A percentile compares a stretch with the other conserved stretches of the same genome.
These are phyloP conservation scores for Phoxinus dragarum DNA, from an alignment of 2,797 vertebrate genomes.

Conservation along the genomic window DNA sequence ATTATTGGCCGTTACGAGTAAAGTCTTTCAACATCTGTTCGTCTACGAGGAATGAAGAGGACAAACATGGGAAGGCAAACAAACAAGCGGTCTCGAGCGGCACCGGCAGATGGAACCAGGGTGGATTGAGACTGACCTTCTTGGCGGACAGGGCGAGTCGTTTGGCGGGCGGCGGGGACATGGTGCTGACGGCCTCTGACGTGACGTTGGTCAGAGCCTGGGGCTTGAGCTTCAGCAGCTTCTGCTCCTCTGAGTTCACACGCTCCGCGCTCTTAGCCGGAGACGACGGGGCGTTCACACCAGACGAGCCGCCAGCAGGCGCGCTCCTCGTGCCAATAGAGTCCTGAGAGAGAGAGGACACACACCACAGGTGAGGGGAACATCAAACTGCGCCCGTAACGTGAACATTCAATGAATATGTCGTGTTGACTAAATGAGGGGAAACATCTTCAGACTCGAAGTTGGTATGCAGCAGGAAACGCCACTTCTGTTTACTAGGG, in stretches of 20 bases:
- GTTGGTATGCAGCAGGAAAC: neutral
- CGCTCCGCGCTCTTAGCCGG: conserved; percentile 75
- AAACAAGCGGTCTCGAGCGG: neutral
- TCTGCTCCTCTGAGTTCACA: conserved; percentile 69
- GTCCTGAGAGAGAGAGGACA: conserved; percentile 62
- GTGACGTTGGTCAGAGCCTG: conserved; percentile 72
- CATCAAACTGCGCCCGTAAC: neutral
- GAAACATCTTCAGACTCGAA: neutral
- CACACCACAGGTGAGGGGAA: neutral
- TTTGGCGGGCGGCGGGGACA: conserved; percentile 88
- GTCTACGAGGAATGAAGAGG: conserved; percentile 6
- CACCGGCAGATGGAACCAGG: neutral
- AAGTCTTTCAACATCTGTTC: neutral
- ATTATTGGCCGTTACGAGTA: neutral
- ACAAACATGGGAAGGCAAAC: conserved; percentile 30
- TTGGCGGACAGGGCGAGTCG: conserved; percentile 88
- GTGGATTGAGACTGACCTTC: conserved; percentile 83
- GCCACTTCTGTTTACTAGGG: neutral
- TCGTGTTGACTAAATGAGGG: neutral
- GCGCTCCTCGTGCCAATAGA: conserved; percentile 75
- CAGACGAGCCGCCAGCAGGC: conserved; percentile 72
- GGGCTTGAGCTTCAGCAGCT: conserved; percentile 76
- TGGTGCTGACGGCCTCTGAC: conserved; percentile 78
- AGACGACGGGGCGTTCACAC: conserved; percentile 70
- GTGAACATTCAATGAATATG: too few species aligned